Conservation (phyloP, 2,888 invertebrate genomes). For the Perdita meconis region DNA sequence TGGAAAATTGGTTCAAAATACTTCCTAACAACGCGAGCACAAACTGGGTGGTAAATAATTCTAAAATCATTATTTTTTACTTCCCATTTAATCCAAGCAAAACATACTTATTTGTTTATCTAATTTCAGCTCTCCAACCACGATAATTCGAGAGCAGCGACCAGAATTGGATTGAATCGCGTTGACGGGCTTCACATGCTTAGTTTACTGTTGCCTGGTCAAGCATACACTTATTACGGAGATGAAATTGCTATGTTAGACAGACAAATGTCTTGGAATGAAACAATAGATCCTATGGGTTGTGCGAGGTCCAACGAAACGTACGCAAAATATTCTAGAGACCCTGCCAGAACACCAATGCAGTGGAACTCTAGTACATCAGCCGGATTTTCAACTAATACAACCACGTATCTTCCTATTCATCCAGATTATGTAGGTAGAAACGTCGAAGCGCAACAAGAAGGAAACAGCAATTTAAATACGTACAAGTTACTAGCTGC, state of each 20-base stretch:
- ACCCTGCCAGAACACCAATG: constrained; percentile 81
- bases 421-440: constrained; percentile 66
- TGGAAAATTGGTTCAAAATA: constrained; percentile 72
- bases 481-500: constrained; percentile 69
- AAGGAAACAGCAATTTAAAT: constrained; percentile 66
- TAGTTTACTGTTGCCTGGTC: constrained; percentile 85
- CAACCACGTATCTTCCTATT: constrained; percentile 70
- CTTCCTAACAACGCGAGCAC: constrained; percentile 76
- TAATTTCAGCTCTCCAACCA: constrained; percentile 77
- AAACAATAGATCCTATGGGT: constrained; percentile 74
- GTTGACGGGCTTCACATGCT: constrained; percentile 85
- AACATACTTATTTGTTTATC: neutral
- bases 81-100: neutral
- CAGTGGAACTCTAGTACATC: constrained; percentile 78
- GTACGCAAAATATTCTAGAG: constrained; percentile 68
- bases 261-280: constrained; percentile 56
- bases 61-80: too few species aligned
- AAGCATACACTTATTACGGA: constrained; percentile 85
- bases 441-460: constrained; percentile 71
- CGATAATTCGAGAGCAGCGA: constrained; percentile 74
- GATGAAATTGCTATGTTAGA: constrained; percentile 78
- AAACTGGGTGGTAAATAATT: constrained; percentile 79
- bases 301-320: constrained; percentile 47
- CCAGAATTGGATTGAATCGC: constrained; percentile 75
- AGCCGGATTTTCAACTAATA: constrained; percentile 76